Evolutionary conservation across 2,113 vertebrate genomes (phyloP).

Genomic region (Motacilla tschutschensis): DNA sequence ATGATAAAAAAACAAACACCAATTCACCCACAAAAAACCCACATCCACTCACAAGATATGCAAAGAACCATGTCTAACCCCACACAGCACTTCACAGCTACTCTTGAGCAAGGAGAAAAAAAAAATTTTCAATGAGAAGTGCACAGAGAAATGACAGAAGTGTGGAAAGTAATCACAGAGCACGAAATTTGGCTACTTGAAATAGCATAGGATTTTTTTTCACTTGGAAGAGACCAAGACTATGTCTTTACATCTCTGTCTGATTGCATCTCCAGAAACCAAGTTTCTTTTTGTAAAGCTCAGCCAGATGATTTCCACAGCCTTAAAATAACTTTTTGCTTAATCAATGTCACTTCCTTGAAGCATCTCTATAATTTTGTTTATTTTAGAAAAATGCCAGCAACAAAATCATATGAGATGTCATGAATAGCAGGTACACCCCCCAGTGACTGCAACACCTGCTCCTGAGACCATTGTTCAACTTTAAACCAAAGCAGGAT

Average conservation of each 20-base stretch:
- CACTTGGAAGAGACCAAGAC: not conserved
- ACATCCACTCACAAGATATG: not conserved
- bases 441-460: not conserved
- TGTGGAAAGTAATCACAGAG: not conserved
- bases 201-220: not conserved
- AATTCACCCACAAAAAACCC: not conserved
- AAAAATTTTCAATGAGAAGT: not conserved
- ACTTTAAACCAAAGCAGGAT: not conserved
- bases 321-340: constrained; percentile 45
- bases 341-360: constrained; percentile 36
- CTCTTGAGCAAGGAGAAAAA: not conserved
- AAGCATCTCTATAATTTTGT: not conserved
- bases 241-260: not conserved
- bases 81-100: not conserved
- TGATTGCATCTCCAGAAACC: constrained; percentile 17
- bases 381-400: constrained; percentile 15
- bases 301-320: not conserved
- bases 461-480: not conserved
- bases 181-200: not conserved
- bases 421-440: not conserved
- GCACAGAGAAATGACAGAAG: not conserved
- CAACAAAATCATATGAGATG: not conserved
- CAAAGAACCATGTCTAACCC: not conserved
- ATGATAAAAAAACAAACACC: not conserved
- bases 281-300: not conserved